These are phyloP conservation scores for Thalassarche chlororhynchos DNA, from an alignment of 2,113 vertebrate genomes.

Conservation along the genomic window DNA sequence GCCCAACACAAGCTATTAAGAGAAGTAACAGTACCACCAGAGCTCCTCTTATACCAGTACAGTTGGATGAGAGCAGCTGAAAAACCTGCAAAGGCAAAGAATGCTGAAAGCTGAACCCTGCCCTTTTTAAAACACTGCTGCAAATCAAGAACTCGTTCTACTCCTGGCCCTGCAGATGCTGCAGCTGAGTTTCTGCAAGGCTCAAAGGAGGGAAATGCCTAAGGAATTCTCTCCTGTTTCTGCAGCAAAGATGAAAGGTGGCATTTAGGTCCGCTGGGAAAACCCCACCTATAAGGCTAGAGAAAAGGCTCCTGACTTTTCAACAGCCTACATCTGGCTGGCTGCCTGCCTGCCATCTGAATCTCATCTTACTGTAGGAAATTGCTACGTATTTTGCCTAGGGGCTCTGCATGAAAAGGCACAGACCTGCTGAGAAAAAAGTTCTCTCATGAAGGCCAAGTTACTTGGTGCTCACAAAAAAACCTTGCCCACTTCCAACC, in stretches of 20 bases:
- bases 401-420: neutral
- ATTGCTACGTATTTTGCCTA: neutral
- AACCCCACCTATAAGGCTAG: neutral
- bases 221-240: neutral
- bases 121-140: neutral
- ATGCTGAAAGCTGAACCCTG: neutral
- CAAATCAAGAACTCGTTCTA: neutral
- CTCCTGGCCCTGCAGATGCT: neutral
- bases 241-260: conserved; percentile 28
- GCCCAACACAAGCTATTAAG: neutral
- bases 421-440: neutral
- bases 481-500: accelerated
- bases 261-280: neutral
- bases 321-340: neutral
- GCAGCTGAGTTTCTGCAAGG: neutral
- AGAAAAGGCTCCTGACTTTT: neutral
- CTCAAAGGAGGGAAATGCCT: neutral
- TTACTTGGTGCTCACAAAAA: neutral
- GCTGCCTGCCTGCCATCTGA: neutral
- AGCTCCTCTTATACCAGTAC: neutral
- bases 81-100: neutral
- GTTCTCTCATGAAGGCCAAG: neutral
- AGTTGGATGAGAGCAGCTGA: neutral
- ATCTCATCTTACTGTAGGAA: neutral
- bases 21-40: neutral